These are phyloP conservation scores for Seriola aureovittata DNA, from an alignment of 2,113 vertebrate genomes.

Conservation along the genomic window DNA sequence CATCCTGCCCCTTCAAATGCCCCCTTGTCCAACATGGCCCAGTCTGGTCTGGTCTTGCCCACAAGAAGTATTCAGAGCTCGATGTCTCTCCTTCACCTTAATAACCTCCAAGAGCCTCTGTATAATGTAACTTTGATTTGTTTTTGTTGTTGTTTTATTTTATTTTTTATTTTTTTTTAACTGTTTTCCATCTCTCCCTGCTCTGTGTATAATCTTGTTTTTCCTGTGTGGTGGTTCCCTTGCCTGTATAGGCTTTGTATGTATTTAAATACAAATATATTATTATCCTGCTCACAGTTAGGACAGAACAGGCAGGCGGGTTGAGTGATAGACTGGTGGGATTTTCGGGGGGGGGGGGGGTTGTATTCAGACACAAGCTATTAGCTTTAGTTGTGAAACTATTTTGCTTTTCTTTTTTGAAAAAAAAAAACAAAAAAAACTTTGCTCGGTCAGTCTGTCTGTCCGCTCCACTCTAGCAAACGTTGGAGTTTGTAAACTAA, in stretches of 20 bases:
- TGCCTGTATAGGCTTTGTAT: constrained; percentile 93
- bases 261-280: constrained; percentile 94
- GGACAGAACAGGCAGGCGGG: constrained; percentile 89
- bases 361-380: constrained; percentile 45
- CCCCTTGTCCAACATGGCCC: constrained; percentile 1
- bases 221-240: constrained; percentile 90
- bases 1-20: not conserved
- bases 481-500: constrained; percentile 67
- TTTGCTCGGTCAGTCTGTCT: constrained; percentile 51
- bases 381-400: constrained; percentile 46
- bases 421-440: not conserved
- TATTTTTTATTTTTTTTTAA: constrained; percentile 25
- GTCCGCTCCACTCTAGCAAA: constrained; percentile 50
- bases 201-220: constrained; percentile 89
- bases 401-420: constrained; percentile 66
- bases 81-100: constrained; percentile 59
- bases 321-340: constrained; percentile 78
- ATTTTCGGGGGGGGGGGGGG: constrained; percentile 52
- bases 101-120: constrained; percentile 73
- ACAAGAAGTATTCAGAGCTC: constrained; percentile 53
- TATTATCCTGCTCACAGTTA: constrained; percentile 92
- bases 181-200: constrained; percentile 75
- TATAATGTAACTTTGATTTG: constrained; percentile 57
- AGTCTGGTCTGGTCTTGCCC: constrained; percentile 65
- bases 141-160: constrained; percentile 27